These are phyloP conservation scores for Bujurquina vittata DNA, from an alignment of 2,113 vertebrate species.

Conservation along the genomic window DNA sequence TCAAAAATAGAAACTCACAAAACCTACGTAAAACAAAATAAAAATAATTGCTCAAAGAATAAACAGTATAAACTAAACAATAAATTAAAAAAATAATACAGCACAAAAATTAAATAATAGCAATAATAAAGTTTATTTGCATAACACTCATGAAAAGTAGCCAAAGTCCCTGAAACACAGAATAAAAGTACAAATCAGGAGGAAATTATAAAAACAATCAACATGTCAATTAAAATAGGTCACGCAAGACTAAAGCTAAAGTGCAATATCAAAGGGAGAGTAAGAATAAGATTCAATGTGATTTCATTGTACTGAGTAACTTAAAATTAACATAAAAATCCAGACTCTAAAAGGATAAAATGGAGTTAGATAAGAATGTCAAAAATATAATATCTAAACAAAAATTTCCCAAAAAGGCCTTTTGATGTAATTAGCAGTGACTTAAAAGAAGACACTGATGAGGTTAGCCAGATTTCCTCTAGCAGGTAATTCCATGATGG, in stretches of 20 bases:
- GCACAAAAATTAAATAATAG: not conserved
- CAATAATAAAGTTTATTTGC: not conserved
- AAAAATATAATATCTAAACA: not conserved
- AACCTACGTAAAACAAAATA: too few species aligned
- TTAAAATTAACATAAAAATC: not conserved
- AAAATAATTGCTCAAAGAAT: too few species aligned
- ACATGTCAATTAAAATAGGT: not conserved
- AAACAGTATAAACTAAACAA: not conserved
- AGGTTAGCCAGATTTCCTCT: not conserved
- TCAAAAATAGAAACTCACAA: too few species aligned
- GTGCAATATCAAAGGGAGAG: not conserved
- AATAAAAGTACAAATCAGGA: not conserved
- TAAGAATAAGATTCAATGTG: not conserved
- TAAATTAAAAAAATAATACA: not conserved
- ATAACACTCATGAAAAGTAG: too few species aligned
- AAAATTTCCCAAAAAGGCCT: too few species aligned
- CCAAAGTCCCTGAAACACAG: not conserved
- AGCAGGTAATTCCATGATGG: rapidly evolving
- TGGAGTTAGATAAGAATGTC: not conserved
- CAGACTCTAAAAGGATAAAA: not conserved
- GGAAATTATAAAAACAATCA: not conserved
- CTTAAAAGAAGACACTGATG: not conserved
- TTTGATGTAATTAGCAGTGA: not conserved
- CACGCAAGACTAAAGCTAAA: not conserved
- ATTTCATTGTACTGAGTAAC: not conserved